phyloP scores from a whole-genome alignment of 2,797 vertebrate genomes.

The Danio choprae region DNA sequence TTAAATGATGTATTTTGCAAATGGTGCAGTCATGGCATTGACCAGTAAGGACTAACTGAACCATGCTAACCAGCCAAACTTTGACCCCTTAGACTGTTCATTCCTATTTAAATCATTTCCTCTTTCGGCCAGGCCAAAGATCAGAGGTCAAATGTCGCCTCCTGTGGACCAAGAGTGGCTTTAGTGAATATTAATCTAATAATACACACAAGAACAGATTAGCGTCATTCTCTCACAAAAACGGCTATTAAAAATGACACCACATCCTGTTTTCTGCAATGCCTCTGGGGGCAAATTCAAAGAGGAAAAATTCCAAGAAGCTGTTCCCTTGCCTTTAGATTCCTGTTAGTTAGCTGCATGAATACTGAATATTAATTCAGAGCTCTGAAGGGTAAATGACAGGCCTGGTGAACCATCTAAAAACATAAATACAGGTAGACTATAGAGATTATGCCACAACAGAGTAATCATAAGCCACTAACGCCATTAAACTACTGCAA shows the following conservation, averaged over 20 bases:
- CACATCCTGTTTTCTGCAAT: constrained; percentile 12
- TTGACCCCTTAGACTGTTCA: not conserved
- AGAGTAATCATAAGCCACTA: not conserved
- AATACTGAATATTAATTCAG: not conserved
- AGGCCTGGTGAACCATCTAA: not conserved
- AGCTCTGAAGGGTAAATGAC: constrained; percentile 1
- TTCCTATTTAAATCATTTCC: constrained; percentile 36
- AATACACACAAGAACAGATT: constrained; percentile 6
- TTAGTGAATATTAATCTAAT: constrained; percentile 19
- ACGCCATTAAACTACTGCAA: not conserved
- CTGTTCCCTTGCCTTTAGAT: not conserved
- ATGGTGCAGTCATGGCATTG: not conserved
- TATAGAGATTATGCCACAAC: constrained; percentile 9
- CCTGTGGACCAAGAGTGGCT: not conserved
- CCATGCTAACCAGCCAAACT: not conserved
- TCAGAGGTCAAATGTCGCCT: constrained; percentile 30
- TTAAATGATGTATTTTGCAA: not conserved
- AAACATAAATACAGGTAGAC: not conserved
- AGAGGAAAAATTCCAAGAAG: not conserved
- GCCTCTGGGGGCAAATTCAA: not conserved
- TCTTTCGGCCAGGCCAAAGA: constrained; percentile 19
- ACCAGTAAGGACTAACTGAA: not conserved
- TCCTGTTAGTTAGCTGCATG: not conserved
- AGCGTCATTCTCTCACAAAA: constrained; percentile 19
- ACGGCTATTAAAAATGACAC: not conserved